A percentile compares a stretch with the other conserved stretches of the same genome.
phyloP scores from a whole-genome alignment of 2,113 vertebrate species.

The Cynoglossus semilaevis region DNA sequence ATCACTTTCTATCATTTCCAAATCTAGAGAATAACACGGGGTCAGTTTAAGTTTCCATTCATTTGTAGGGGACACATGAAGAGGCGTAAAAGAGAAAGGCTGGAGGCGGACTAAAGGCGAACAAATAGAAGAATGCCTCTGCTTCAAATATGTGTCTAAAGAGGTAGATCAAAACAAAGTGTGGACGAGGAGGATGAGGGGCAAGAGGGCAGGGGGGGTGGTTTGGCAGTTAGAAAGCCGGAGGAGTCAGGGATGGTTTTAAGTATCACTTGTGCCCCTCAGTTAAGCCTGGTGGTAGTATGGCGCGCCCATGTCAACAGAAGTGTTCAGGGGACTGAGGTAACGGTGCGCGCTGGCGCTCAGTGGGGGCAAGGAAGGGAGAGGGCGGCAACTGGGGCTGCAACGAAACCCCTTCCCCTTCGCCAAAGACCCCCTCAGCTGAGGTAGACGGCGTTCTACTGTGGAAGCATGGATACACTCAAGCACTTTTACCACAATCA shows the following conservation, averaged over 20 bases:
- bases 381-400: constrained; percentile 73
- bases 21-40: constrained; percentile 84
- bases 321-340: constrained; percentile 83
- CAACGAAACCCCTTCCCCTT: constrained; percentile 75
- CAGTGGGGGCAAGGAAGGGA: constrained; percentile 73
- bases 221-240: constrained; percentile 73
- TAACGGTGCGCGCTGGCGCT: constrained; percentile 82
- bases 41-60: constrained; percentile 69
- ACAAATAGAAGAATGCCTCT: constrained; percentile 90
- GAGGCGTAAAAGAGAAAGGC: constrained; percentile 36
- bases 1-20: constrained; percentile 79
- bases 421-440: constrained; percentile 86
- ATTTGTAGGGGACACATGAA: constrained; percentile 44
- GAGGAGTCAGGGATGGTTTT: constrained; percentile 70
- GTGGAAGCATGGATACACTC: constrained; percentile 88
- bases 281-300: constrained; percentile 79
- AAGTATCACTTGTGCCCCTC: constrained; percentile 88
- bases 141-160: constrained; percentile 88
- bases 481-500: constrained; percentile 86
- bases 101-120: constrained; percentile 72
- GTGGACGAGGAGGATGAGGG: constrained; percentile 69
- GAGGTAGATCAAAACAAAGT: constrained; percentile 94
- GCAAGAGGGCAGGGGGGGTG: constrained; percentile 46
- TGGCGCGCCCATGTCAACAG: constrained; percentile 82
- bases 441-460: constrained; percentile 89